Conservation (phyloP, 2,113 vertebrate genomes). For the Clarias magur region DNA sequence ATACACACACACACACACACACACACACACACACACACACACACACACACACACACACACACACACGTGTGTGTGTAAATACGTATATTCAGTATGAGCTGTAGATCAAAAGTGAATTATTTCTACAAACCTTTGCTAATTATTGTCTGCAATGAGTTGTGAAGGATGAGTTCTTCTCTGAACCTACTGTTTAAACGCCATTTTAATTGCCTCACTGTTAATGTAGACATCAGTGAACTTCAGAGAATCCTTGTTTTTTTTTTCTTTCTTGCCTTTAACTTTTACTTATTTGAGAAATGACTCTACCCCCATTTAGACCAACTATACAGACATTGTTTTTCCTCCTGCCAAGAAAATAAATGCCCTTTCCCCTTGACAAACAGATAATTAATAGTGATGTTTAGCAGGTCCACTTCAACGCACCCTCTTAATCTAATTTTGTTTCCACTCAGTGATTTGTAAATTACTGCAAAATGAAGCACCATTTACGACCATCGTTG, state of each 20-base stretch:
- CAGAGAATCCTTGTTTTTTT: slow-evolving; percentile 58
- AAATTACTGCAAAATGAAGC: slow-evolving; percentile 78
- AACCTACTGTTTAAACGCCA: slow-evolving; percentile 56
- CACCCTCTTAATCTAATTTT: slow-evolving; percentile 80
- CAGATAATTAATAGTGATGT: slow-evolving; percentile 79
- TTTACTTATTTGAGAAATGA: slow-evolving; percentile 67
- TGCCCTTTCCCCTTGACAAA: slow-evolving; percentile 71
- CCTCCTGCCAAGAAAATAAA: slow-evolving; percentile 71
- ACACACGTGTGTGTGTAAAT: not conserved
- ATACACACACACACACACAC: too few relatives aligned
- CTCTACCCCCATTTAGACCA: slow-evolving; percentile 63
- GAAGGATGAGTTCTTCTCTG: slow-evolving; percentile 54
- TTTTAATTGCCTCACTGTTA: slow-evolving; percentile 67
- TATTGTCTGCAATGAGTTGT: slow-evolving; percentile 62
- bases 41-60: too few relatives aligned
- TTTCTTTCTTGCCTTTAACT: slow-evolving; percentile 55
- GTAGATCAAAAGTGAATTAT: slow-evolving; percentile 60
- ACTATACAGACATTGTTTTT: slow-evolving; percentile 66
- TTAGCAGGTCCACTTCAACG: slow-evolving; percentile 76
- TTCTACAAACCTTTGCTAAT: slow-evolving; percentile 52
- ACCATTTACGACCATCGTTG: slow-evolving; percentile 76
- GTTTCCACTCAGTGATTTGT: slow-evolving; percentile 79
- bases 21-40: too few relatives aligned
- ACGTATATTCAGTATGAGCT: slow-evolving; percentile 9
- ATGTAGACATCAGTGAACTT: slow-evolving; percentile 71